Conservation (phyloP, 2,113 vertebrate genomes). For the Tachuris rubrigastra region DNA sequence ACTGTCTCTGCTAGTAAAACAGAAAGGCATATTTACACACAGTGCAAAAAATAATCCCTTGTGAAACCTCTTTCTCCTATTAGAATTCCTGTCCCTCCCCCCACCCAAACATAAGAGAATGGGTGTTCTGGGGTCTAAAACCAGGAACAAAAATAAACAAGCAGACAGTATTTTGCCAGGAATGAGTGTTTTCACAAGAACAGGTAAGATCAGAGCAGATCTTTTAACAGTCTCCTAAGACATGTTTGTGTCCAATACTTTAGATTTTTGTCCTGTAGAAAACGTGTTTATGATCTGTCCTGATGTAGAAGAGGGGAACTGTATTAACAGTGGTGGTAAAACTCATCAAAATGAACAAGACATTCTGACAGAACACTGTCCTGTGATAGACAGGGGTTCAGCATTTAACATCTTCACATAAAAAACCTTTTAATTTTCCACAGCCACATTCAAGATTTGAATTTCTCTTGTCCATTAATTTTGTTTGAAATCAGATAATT, state of each 20-base stretch:
- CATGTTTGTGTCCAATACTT: neutral
- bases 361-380: neutral
- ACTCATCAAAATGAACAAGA: neutral
- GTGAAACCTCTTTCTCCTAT: neutral
- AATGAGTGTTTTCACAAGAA: neutral
- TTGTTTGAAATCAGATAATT: neutral
- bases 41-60: neutral
- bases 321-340: neutral
- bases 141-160: neutral
- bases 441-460: neutral
- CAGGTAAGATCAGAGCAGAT: neutral
- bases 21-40: neutral
- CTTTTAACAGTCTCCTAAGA: neutral
- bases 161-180: neutral
- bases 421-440: neutral
- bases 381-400: neutral
- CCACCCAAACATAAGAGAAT: neutral
- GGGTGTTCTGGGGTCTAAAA: neutral
- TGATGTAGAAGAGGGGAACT: neutral
- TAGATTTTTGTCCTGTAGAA: neutral
- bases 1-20: neutral
- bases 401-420: neutral
- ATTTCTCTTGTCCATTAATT: neutral
- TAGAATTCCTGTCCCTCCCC: neutral
- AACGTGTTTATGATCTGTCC: neutral